Base-by-base conservation (phyloP, 2,797 vertebrate genomes). In the Molothrus ater region DNA sequence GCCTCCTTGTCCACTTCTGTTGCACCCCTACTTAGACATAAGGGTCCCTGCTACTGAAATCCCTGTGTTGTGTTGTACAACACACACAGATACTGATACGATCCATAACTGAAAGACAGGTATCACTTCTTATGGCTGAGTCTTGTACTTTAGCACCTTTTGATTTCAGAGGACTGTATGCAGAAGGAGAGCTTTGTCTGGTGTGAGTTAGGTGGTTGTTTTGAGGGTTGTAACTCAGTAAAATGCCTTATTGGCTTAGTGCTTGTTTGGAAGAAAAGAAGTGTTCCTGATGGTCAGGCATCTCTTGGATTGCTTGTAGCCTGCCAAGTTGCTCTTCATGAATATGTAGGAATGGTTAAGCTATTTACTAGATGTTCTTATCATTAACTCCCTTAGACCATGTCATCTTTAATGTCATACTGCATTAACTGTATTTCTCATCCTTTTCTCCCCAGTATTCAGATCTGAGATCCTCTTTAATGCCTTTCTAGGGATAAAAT, bases 281-380 rank as follows among this genome's bases (percentile, higher is more conserved):
- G 17, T 56, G 20, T 64, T 87, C 31, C 43, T 80, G 25, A 32
- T 88, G 34, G 57, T 54, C 34, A 69, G 29, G 50, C 45, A 47
- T 90, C 72, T 90, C 38, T n/a, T 86, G 61, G 32, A 40, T 69
- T 86, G 17, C 50, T 65, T 94, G 32, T 38, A 78, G 32, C 48
- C 14, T 91, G 65, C 72, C 61, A 94, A 47, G 24, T 53, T 83
- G 57, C 31, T n/a, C 26, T 86, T 79, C 10, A 3, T 78, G 43
- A 69, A 29, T 74, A 47, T 34, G 42, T 71, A 75, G 73, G 50
- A 93, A 81, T 95, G 36, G 88, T 81, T 96, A 69, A 93, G 53
- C 76, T 79, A 88, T 95, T 93, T 94, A 80, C 86, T 81, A 61
- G 54, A 51, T 92, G 29, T 38, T 90, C 3, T 92, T 87, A 93